Percentiles rank a stretch among this genome's conserved stretches.
phyloP scores from a whole-genome alignment of 2,797 vertebrate genomes.

The Catharus ustulatus region DNA sequence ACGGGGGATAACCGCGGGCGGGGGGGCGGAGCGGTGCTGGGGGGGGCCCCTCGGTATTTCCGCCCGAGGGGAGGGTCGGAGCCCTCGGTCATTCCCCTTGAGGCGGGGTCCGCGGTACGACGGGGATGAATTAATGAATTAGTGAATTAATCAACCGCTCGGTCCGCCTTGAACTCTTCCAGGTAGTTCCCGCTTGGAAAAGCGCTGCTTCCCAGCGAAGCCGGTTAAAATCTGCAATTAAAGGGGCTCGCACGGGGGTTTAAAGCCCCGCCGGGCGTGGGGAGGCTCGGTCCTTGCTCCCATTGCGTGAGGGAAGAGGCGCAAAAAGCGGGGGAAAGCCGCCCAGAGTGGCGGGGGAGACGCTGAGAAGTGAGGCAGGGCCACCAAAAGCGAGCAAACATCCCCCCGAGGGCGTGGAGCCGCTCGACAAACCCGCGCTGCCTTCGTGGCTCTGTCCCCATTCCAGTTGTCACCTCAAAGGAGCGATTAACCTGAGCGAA shows the following conservation, averaged over 20 bases:
- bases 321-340: not conserved
- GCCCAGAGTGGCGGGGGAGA: no score
- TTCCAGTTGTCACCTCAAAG: accelerated
- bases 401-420: no score
- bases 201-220: not conserved
- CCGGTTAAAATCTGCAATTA: not conserved
- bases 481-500: accelerated
- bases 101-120: not conserved
- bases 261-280: not conserved
- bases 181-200: not conserved
- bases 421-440: accelerated
- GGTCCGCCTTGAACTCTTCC: not conserved
- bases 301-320: not conserved
- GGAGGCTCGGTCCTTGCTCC: not conserved
- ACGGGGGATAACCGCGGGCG: not conserved
- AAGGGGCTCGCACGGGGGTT: not conserved
- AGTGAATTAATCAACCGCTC: not conserved
- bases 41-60: not conserved
- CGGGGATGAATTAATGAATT: not conserved
- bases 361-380: not conserved
- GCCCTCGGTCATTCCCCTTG: not conserved
- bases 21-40: not conserved
- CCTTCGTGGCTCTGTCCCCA: accelerated
- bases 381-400: not conserved
- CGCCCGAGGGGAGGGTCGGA: not conserved